These are phyloP conservation scores for Parauchenoglanis punctatus DNA, from an alignment of 2,797 vertebrate genomes.

Conservation along the genomic window DNA sequence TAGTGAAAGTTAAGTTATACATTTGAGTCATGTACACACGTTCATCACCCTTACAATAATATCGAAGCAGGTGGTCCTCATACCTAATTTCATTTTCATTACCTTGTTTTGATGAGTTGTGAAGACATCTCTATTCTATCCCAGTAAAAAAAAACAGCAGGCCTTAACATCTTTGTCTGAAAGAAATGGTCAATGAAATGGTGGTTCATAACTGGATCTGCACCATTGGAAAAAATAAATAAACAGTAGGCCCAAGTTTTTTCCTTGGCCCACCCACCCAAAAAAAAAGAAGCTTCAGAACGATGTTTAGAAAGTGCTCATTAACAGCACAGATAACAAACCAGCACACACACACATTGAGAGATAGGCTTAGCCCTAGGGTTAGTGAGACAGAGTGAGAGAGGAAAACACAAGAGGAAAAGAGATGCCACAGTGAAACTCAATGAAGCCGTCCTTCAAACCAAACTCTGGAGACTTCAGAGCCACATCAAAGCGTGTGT, in stretches of 20 bases:
- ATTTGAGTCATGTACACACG: background rate
- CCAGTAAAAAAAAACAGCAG: background rate
- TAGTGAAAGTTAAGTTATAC: background rate
- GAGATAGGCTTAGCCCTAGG: constrained; percentile 51
- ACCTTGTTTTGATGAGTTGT: background rate
- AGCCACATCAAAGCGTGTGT: constrained; percentile 75
- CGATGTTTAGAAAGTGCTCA: constrained; percentile 99
- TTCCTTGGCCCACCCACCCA: constrained; percentile 76
- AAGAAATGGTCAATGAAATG: constrained; percentile 71
- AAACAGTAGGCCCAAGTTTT: constrained; percentile 75
- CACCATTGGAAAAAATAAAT: constrained; percentile 74
- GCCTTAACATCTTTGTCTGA: constrained; percentile 60
- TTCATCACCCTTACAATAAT: background rate
- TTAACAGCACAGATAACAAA: constrained; percentile 77
- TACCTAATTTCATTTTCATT: background rate
- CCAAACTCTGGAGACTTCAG: constrained; percentile 64
- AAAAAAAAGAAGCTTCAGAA: constrained; percentile 78
- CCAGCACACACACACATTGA: constrained; percentile 55
- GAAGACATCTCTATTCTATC: too few relatives aligned
- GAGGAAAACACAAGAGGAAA: constrained; percentile 70
- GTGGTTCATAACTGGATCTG: constrained; percentile 63
- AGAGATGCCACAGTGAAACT: constrained; percentile 79
- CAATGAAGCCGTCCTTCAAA: constrained; percentile 82
- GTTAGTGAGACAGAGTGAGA: constrained; percentile 62
- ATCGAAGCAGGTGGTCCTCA: background rate